Conservation (phyloP, 1,140 invertebrate species). For the Yoshiicerus persimilis region DNA sequence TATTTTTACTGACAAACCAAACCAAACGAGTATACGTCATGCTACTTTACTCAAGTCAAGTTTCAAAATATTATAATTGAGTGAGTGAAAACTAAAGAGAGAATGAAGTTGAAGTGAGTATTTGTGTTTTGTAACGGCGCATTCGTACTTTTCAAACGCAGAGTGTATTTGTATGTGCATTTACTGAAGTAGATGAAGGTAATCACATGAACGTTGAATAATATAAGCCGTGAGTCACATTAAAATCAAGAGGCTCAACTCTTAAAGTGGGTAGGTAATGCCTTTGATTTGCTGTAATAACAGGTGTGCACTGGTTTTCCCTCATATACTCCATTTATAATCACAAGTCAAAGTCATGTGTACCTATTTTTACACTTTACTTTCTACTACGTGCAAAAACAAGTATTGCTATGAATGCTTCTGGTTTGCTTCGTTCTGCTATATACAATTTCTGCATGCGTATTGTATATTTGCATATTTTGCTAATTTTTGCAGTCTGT, state of each 20-base stretch:
- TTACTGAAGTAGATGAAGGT: background rate
- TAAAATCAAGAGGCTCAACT: background rate
- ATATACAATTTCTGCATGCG: background rate
- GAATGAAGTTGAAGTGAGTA: background rate
- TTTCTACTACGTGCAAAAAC: too few relatives aligned
- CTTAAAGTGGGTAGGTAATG: background rate
- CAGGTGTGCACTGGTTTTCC: background rate
- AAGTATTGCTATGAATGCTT: too few relatives aligned
- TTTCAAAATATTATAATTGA: background rate
- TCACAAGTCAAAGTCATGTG: too few relatives aligned
- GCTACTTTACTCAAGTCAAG: background rate
- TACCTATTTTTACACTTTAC: too few relatives aligned
- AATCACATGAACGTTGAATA: background rate
- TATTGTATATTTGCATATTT: background rate
- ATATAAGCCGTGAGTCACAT: background rate
- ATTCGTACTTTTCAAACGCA: background rate
- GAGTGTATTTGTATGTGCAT: background rate
- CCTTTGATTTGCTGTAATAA: background rate
- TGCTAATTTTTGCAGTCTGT: background rate
- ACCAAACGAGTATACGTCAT: background rate
- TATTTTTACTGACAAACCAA: background rate
- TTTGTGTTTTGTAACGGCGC: background rate
- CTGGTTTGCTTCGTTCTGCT: background rate
- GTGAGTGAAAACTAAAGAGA: background rate
- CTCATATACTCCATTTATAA: too few relatives aligned